Evolutionary conservation across 2,888 invertebrate genomes (phyloP).

Genomic region (Drosophila koepferae): DNA sequence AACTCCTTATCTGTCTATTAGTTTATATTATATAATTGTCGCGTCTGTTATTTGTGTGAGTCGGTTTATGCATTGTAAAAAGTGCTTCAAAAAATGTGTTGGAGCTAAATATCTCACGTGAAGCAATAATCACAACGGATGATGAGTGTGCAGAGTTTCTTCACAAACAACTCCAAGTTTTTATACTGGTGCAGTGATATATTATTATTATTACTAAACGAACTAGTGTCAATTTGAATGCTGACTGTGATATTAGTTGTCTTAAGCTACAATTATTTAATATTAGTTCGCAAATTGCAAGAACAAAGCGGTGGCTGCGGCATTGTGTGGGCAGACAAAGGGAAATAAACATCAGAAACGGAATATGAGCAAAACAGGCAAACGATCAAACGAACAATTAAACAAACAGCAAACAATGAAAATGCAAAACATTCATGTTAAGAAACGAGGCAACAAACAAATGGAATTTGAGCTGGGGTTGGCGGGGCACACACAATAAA

Average conservation of each 20-base stretch:
- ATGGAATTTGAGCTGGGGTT: constrained; percentile 39
- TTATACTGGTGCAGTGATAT: neutral
- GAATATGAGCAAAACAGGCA: constrained; percentile 32
- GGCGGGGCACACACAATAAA: constrained; percentile 30
- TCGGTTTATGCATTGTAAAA: neutral
- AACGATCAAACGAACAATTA: constrained; percentile 47
- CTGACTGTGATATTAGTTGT: constrained; percentile 23
- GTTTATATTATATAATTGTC: neutral
- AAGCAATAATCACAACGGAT: neutral
- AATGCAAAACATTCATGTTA: constrained; percentile 55
- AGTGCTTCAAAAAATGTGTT: constrained; percentile 13
- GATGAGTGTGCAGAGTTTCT: neutral
- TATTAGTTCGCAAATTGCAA: constrained; percentile 37
- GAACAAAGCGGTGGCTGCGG: constrained; percentile 30
- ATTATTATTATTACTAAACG: neutral
- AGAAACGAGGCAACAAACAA: constrained; percentile 49
- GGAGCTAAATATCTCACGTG: neutral
- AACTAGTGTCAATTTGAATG: neutral
- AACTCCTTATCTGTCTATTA: too few relatives aligned
- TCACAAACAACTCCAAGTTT: neutral
- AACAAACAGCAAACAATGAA: constrained; percentile 59
- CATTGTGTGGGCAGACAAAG: constrained; percentile 10
- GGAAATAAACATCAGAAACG: constrained; percentile 20
- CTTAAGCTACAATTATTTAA: constrained; percentile 20
- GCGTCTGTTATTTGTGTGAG: constrained; percentile 4